phyloP scores from a whole-genome alignment of 2,113 vertebrate species.

The Chauna torquata region DNA sequence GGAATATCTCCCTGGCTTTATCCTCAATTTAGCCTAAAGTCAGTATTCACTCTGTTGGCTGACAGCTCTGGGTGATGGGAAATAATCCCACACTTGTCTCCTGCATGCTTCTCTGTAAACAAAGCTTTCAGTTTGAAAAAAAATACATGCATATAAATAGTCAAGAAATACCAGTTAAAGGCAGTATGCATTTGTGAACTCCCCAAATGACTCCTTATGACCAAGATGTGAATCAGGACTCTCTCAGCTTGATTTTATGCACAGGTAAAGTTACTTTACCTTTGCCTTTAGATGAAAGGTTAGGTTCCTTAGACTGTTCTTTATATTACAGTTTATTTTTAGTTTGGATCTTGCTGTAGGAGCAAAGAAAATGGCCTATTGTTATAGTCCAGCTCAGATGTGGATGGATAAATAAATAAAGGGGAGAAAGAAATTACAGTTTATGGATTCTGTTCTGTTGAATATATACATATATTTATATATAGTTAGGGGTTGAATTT shows the following conservation, averaged over 20 bases:
- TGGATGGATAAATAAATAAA: background rate
- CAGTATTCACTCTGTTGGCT: background rate
- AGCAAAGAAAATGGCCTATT: background rate
- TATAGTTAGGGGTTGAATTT: background rate
- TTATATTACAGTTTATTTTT: background rate
- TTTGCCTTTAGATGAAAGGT: background rate
- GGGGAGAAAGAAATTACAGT: background rate
- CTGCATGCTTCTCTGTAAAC: background rate
- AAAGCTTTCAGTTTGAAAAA: background rate
- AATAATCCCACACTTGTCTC: background rate
- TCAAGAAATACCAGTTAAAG: background rate
- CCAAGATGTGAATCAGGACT: background rate
- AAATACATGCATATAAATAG: background rate
- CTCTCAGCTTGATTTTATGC: background rate
- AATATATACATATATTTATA: background rate
- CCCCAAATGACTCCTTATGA: background rate
- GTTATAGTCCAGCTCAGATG: background rate
- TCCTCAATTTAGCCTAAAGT: background rate
- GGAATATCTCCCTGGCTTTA: background rate
- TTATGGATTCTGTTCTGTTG: background rate
- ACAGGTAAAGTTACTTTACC: background rate
- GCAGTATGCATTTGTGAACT: background rate
- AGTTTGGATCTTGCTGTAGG: background rate
- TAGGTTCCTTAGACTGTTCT: background rate
- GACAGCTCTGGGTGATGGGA: background rate